Evolutionary conservation across 2,113 vertebrate genomes (phyloP).

Genomic region (Pardalotus punctatus): DNA sequence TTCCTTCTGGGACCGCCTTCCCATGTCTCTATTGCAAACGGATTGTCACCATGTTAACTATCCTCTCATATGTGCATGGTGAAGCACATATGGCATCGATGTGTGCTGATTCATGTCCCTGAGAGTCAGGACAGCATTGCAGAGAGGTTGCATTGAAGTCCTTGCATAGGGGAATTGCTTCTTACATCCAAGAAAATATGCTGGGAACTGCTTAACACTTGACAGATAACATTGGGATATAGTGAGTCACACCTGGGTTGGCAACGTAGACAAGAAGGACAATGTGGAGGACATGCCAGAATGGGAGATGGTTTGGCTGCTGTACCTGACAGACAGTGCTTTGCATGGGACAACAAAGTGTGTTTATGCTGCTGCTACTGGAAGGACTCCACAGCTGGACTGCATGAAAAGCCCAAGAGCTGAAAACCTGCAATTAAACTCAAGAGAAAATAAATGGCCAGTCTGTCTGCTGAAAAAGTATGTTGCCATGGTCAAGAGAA

Average conservation of each 20-base stretch:
- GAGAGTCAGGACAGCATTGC: neutral
- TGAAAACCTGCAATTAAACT: neutral
- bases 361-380: neutral
- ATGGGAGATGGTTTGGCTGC: neutral
- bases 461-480: neutral
- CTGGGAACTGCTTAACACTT: neutral
- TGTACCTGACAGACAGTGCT: neutral
- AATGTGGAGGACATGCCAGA: rapidly evolving
- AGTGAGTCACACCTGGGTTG: neutral
- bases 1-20: neutral
- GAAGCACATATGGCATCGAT: rapidly evolving
- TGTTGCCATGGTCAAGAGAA: rapidly evolving
- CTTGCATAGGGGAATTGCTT: neutral
- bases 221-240: neutral
- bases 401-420: neutral
- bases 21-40: neutral
- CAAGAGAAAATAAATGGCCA: neutral
- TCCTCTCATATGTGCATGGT: rapidly evolving
- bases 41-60: rapidly evolving
- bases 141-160: neutral
- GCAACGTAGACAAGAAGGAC: neutral
- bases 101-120: neutral
- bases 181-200: neutral
- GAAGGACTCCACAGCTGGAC: neutral
- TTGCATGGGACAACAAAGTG: rapidly evolving